Evolutionary conservation across 1,140 invertebrate genomes (phyloP), one percentile per base, ranked within the genome.

Genomic region (Araneus ventricosus): DNA sequence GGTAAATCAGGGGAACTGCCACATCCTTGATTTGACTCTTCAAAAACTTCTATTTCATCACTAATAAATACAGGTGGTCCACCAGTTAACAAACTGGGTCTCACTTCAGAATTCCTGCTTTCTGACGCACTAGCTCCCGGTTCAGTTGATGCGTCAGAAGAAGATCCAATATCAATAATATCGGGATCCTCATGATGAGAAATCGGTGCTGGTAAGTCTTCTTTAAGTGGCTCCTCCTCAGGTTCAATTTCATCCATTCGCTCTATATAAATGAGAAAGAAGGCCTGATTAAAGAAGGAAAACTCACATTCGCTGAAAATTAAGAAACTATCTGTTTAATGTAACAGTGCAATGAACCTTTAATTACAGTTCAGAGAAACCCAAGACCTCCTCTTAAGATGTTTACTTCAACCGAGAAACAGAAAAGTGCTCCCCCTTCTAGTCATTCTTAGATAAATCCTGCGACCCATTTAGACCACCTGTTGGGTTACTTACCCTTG

Each of bases 61-160:
- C 30, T 75, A 34, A 75, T 75, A 75, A 22, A 75, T 20, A 34
- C 30, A 37, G 70, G 70, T 20, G 27, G 14, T 75, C 37, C 70
- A 52, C n/a, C n/a, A 27, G 8, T 75, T 5, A 75, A 75, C 30
- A 75, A 34, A 34, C 20, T 37, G 5, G 30, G 14, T 37, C 30
- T 75, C 14, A 37, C 30, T 34, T 8, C 4, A 34, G 14, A 34
- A 5, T 75, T 75, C 20, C 24, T 45, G n/a, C 41, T 84, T 45
- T 84, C 82, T 17, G 22, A 27, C 10, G 24, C 39, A n/a, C 10
- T 30, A 30, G 24, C 10, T 24, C 82, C 82, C 20, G 82, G 82
- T 52, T 84, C 82, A 17, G 82, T 84, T 17, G 82, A 84, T 52
- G 41, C 82, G 52, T 57, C 45, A 34, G 82, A 84, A n/a, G 82